phyloP scores from a whole-genome alignment of 2,113 vertebrate genomes.

The Hemicordylus capensis region DNA sequence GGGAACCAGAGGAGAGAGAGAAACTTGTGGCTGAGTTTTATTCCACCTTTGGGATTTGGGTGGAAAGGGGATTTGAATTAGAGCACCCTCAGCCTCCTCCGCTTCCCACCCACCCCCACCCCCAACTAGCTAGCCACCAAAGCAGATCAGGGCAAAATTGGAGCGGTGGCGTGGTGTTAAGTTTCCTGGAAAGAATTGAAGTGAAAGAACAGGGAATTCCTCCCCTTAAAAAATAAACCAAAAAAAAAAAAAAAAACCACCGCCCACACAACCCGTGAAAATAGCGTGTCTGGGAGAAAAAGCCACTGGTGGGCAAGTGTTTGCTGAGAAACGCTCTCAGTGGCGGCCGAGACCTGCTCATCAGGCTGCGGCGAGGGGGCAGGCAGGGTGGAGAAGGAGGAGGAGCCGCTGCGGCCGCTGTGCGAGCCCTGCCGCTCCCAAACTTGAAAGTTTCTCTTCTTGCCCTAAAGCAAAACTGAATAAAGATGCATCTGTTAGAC shows the following conservation, averaged over 20 bases:
- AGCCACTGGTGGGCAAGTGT: neutral
- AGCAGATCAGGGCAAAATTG: neutral
- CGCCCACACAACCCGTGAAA: neutral
- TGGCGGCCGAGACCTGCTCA: slow-evolving; percentile 23
- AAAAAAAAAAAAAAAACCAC: neutral
- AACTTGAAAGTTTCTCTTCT: slow-evolving; percentile 80
- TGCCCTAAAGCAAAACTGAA: neutral
- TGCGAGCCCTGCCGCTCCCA: slow-evolving; percentile 71
- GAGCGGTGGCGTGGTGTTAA: neutral
- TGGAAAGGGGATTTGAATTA: neutral
- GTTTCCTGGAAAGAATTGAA: neutral
- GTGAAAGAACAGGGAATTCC: neutral
- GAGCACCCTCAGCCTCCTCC: neutral
- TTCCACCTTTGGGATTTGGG: neutral
- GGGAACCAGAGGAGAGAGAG: neutral
- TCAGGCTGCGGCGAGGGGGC: slow-evolving; percentile 20
- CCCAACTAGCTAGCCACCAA: neutral
- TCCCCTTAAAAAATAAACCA: too few relatives aligned
- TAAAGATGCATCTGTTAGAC: neutral
- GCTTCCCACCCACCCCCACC: neutral
- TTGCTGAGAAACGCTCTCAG: neutral
- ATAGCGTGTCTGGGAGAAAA: neutral
- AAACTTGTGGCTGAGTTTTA: slow-evolving; percentile 23
- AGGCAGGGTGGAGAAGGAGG: slow-evolving; percentile 39
- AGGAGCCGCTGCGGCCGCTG: slow-evolving; percentile 55